These are phyloP conservation scores for Taeniopygia guttata DNA, from an alignment of 2,797 vertebrate genomes.

Conservation along the genomic window DNA sequence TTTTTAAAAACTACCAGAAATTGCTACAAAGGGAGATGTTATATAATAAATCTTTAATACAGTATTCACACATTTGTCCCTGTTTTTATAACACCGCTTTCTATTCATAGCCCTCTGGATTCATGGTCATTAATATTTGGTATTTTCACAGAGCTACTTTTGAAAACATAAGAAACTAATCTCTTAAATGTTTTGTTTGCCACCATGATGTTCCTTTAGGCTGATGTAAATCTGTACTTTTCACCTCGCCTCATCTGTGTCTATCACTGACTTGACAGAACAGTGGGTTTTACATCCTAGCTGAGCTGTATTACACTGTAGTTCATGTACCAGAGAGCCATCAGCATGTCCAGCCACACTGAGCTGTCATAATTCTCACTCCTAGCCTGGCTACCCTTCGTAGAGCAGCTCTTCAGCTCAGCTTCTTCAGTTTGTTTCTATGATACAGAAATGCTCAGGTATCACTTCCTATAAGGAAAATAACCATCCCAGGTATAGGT, in stretches of 20 bases:
- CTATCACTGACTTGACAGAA: neutral
- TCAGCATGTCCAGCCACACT: neutral
- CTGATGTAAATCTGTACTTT: neutral
- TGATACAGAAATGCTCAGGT: neutral
- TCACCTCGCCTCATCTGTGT: neutral
- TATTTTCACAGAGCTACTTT: neutral
- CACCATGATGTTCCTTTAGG: neutral
- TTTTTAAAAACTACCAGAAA: neutral
- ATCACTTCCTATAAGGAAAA: neutral
- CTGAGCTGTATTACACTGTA: neutral
- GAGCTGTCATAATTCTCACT: neutral
- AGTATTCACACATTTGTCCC: neutral
- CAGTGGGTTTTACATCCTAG: neutral
- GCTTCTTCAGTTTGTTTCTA: neutral
- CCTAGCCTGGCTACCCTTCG: neutral
- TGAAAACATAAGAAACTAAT: neutral
- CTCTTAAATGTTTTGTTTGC: neutral
- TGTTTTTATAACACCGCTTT: neutral
- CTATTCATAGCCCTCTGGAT: neutral
- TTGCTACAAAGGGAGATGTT: neutral
- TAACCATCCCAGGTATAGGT: rapidly evolving
- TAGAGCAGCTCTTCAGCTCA: neutral
- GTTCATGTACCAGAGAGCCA: neutral
- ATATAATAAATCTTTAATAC: neutral
- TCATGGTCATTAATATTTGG: neutral